phyloP scores from a whole-genome alignment of 2,113 vertebrate genomes.

The Zapornia atra region DNA sequence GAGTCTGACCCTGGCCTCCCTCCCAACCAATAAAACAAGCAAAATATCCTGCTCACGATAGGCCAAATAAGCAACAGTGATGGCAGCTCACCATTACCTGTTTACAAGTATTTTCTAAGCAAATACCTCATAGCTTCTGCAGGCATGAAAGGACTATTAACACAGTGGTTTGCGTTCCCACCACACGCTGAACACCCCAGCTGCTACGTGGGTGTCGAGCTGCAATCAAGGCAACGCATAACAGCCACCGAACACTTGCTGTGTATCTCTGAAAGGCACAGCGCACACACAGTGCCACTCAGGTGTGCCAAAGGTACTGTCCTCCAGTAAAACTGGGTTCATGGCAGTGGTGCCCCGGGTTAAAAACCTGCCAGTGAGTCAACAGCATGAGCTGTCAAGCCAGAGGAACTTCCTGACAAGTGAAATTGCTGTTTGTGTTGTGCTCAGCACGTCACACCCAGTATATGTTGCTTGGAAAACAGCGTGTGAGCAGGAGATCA shows the following conservation, averaged over 20 bases:
- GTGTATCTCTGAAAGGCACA: neutral
- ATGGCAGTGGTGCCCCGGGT: neutral
- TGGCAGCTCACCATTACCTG: neutral
- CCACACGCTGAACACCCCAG: neutral
- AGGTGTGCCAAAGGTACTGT: neutral
- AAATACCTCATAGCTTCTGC: neutral
- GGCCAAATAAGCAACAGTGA: neutral
- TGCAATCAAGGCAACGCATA: neutral
- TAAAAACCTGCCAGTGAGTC: neutral
- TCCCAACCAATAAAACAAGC: neutral
- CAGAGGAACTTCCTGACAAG: conserved; percentile 29
- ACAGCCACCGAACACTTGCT: neutral
- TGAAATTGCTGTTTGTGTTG: conserved; percentile 60
- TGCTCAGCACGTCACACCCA: neutral
- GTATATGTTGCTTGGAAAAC: neutral
- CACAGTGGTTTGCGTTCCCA: neutral
- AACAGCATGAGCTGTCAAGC: neutral
- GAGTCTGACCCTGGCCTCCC: neutral
- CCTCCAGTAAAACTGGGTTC: neutral
- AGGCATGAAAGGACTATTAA: neutral
- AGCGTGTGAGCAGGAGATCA: conserved; percentile 61
- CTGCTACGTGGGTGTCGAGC: conserved; percentile 7
- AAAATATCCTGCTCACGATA: neutral
- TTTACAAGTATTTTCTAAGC: neutral
- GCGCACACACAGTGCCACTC: neutral